Evolutionary conservation across 2,113 vertebrate species (phyloP), one percentile per base, ranked within the genome.

Genomic region (Tragulus kanchil): DNA sequence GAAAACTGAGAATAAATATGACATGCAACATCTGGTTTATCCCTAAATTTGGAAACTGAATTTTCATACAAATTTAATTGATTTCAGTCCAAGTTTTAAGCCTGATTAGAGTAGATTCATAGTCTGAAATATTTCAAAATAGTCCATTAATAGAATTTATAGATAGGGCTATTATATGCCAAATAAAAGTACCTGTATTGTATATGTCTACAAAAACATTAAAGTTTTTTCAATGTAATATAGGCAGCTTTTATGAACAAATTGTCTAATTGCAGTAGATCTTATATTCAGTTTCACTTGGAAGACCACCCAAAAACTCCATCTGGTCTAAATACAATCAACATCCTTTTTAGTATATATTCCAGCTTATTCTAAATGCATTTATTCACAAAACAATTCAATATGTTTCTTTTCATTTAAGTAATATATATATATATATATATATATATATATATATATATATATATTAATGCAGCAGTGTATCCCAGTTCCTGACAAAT

Each of bases 381-480:
- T 62, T 86, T 50, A 95, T 87, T 96, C 52, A 64, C 73, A 93
- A 93, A 91, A 61, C 3, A 79, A 90, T 93, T 87, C 64, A 95
- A 45, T 61, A 75, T 52, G 19, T 26, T 93, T 15, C 3, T 94
- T 75, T 92, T 90, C 26, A 73, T 81, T 84, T 28, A 87, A 93
- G 3, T 81, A n/a, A n/a, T n/a, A n/a, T n/a, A n/a, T n/a, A n/a
- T n/a, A n/a, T n/a, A n/a, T n/a, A n/a, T n/a, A n/a, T n/a, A n/a
- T n/a, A n/a, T n/a, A 36, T 36, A 36, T 36, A 36, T 36, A 36
- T 36, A 36, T 36, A 36, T 36, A 36, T 36, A 36, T 36, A 36
- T 36, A 36, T 36, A 36, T 36, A 36, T 36, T 36, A 36, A 21
- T 73, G 4, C 12, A 82, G 36, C 19, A 65, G 11, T n/a, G 31